phyloP scores from a whole-genome alignment of 2,888 invertebrate genomes.

The Andrena haemorrhoa region DNA sequence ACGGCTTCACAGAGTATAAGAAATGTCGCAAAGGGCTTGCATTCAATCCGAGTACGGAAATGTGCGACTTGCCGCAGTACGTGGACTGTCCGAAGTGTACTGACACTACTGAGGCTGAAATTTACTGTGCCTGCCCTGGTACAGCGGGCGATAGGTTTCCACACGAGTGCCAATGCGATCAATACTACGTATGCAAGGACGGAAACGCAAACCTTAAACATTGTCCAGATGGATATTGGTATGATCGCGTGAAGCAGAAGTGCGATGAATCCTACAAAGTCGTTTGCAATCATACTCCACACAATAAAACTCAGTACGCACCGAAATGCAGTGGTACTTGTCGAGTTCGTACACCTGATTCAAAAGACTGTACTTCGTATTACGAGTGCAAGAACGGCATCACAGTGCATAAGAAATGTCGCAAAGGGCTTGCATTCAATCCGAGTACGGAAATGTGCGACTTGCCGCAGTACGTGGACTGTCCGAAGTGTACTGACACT shows the following conservation, averaged over 20 bases:
- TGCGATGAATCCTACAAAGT: not conserved
- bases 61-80: slow-evolving; percentile 23
- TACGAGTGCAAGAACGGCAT: slow-evolving; percentile 66
- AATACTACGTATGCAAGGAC: slow-evolving; percentile 23
- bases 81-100: slow-evolving; percentile 30
- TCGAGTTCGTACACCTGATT: slow-evolving; percentile 40
- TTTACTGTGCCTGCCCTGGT: not conserved
- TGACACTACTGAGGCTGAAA: too few species aligned
- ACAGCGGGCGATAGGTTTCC: fast-evolving
- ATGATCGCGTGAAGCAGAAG: not conserved
- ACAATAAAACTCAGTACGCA: too few species aligned
- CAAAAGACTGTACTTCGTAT: slow-evolving; percentile 64
- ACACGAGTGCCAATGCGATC: slow-evolving; percentile 48
- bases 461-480: slow-evolving; percentile 32
- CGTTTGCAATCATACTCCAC: too few species aligned
- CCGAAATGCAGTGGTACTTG: not conserved
- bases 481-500: not conserved
- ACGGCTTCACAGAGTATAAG: slow-evolving; percentile 46
- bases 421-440: slow-evolving; percentile 62
- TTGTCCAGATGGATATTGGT: not conserved
- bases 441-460: slow-evolving; percentile 18
- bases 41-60: slow-evolving; percentile 48
- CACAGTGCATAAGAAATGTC: slow-evolving; percentile 59
- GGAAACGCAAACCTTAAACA: fast-evolving
- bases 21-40: slow-evolving; percentile 64